Base-by-base conservation (phyloP, 2,888 invertebrate species). In the Gastrophysa polygoni region DNA sequence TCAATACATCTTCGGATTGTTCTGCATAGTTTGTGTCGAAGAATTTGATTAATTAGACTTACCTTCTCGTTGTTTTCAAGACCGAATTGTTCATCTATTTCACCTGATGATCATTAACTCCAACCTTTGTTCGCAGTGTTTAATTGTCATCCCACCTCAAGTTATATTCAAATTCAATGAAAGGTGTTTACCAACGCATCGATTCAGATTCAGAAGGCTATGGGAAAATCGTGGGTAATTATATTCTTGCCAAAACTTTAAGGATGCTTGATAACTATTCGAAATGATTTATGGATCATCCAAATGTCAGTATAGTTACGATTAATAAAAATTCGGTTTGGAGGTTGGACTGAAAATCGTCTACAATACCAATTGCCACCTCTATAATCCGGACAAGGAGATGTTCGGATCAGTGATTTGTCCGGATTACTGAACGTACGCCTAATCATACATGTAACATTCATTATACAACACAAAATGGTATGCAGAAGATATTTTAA, bases 171-270 rank as follows among this genome's bases (percentile, higher is more conserved):
- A 17, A 24, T 54, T 21, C 17, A 28, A 21, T 43, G 18, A 46
- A 21, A 46, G 46, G 18, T 18, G 21, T 52, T 38, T n/a, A 52
- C 38, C 16, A 20, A 21, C 28, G 8, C n/a, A 29, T 21, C 52
- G 18, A 24, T 52, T 21, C 8, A 16, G 29, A 20, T 43, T 6
- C 4, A 54, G 54, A 54, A 54, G 54, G 54, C 54, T 54, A 54
- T 54, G 54, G 24, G 54, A 54, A 54, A 5, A 43, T 54, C 20
- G 16, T 14, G 24, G 54, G 44, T 54, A 38, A 54, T 21, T 43
- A 54, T 54, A 24, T 10, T 24, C 54, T n/a, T n/a, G n/a, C n/a
- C n/a, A n/a, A n/a, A 14, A 54, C 18, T 29, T 38, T 43, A 28
- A n/a, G 38, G 3, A 38, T 38, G 38, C 38, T 38, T 14, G 38